phyloP scores from a whole-genome alignment of 2,113 vertebrate genomes.

The Apus apus region DNA sequence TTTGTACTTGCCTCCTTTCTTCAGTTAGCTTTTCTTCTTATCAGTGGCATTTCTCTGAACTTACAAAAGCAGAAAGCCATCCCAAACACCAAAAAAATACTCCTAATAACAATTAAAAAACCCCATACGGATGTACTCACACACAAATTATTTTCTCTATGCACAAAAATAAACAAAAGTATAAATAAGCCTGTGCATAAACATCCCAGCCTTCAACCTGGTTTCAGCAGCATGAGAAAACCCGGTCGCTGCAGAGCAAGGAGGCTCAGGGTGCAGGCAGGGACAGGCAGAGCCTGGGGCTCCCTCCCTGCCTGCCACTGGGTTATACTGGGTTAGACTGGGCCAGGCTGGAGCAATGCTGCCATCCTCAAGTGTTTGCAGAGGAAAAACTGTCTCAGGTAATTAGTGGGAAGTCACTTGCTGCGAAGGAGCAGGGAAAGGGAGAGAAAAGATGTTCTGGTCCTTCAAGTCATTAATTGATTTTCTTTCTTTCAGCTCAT shows the following conservation, averaged over 20 bases:
- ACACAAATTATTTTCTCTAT: not conserved
- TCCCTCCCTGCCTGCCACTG: too few species aligned
- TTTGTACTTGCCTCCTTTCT: not conserved
- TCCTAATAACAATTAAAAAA: not conserved
- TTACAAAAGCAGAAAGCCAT: not conserved
- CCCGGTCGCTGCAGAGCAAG: accelerated
- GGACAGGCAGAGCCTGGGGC: not conserved
- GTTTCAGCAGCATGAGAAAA: not conserved
- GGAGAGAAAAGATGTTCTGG: not conserved
- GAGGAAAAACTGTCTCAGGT: not conserved
- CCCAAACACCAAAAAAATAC: not conserved
- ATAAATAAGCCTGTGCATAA: constrained; percentile 13
- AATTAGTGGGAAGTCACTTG: not conserved
- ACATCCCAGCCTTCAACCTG: not conserved
- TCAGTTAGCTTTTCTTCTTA: not conserved
- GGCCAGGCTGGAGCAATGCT: not conserved
- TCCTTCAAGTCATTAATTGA: not conserved
- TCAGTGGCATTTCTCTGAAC: not conserved
- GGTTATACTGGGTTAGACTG: not conserved
- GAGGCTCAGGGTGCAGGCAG: not conserved
- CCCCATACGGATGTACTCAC: not conserved
- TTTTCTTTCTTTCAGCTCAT: not conserved
- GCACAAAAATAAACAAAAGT: not conserved
- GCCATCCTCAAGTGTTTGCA: accelerated
- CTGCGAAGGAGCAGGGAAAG: not conserved